Evolutionary conservation across 2,797 vertebrate genomes (phyloP), one percentile per base, ranked within the genome.

Genomic region (Xenopus petersii): DNA sequence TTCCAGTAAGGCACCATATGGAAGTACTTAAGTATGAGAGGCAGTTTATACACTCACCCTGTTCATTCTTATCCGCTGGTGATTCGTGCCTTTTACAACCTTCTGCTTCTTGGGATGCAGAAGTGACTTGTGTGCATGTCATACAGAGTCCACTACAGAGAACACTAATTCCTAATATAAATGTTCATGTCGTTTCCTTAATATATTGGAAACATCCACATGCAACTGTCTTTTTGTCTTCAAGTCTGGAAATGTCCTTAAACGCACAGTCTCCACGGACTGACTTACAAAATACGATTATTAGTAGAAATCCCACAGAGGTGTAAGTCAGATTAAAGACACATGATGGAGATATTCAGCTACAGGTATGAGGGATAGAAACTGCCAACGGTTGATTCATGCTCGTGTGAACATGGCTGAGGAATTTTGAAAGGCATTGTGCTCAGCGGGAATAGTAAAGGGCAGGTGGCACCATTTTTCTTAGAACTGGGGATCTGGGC

Each of bases 401-500:
- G 71, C 71, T 71, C 67, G 77, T 79, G 77, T 79, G 77, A 79
- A 79, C 77, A 79, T 10, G 12, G 24, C 67, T 70, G 15, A 65
- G 71, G 67, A 79, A 79, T 79, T 30, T 64, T 68, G 33, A 26
- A 5, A 79, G 61, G 55, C 77, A 69, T 65, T 70, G 65, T 67
- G 49, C 48, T 12, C 74, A 77, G 66, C 11, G 78, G 87, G 79
- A 81, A 84, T 71, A 77, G 80, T 73, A 82, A 89, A 85, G 89
- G 91, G 88, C 87, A 92, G 90, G 91, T 91, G 90, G 89, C 85
- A 80, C 77, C 87, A 91, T 92, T 91, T 86, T 86, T 88, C 77
- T 80, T 56, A 0, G 81, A 86, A 94, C 91, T 88, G 86, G 55
- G 87, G 84, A 89, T 89, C 87, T 93, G 92, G 93, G 92, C 93